A percentile compares a stretch with the other conserved stretches of the same genome.
Evolutionary conservation across 1,140 invertebrate genomes (phyloP).

Genomic region (Papilio polytes): DNA sequence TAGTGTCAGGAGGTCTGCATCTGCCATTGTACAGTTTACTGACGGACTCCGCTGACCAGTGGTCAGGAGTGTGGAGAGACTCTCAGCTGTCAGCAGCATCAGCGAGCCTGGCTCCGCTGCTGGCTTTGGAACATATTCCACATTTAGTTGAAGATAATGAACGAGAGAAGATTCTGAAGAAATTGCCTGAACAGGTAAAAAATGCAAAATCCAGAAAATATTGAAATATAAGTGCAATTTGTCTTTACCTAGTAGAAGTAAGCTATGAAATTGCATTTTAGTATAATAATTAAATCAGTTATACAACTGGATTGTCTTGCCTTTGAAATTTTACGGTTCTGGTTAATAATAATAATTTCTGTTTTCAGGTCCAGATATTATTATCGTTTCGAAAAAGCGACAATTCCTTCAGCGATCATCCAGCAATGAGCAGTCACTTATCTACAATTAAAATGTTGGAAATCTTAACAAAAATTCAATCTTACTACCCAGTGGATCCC

Average conservation of each 20-base stretch:
- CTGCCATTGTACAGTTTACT: conserved; percentile 77
- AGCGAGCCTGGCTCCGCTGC: conserved; percentile 68
- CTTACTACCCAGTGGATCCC: conserved; percentile 85
- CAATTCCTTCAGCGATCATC: conserved; percentile 87
- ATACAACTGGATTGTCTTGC: no score
- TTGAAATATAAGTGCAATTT: neutral
- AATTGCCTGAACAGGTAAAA: conserved; percentile 81
- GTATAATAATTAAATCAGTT: no score
- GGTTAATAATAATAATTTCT: neutral
- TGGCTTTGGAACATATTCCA: conserved; percentile 82
- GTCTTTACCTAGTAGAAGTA: no score
- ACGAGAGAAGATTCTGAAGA: conserved; percentile 76
- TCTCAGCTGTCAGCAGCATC: conserved; percentile 72
- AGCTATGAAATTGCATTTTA: no score
- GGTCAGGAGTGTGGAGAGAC: conserved; percentile 72
- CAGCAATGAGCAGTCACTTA: conserved; percentile 84
- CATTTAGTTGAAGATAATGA: conserved; percentile 78
- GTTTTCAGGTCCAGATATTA: conserved; percentile 85
- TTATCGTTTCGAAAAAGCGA: conserved; percentile 85
- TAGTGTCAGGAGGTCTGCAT: conserved; percentile 85
- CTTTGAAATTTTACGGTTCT: no score
- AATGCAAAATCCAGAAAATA: neutral
- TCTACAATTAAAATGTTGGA: conserved; percentile 85
- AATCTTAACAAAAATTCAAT: conserved; percentile 85
- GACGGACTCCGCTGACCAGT: conserved; percentile 66